Evolutionary conservation across 1,140 invertebrate species (phyloP), one percentile per base, ranked within the genome.

Genomic region (Drosophila kurseongensis): DNA sequence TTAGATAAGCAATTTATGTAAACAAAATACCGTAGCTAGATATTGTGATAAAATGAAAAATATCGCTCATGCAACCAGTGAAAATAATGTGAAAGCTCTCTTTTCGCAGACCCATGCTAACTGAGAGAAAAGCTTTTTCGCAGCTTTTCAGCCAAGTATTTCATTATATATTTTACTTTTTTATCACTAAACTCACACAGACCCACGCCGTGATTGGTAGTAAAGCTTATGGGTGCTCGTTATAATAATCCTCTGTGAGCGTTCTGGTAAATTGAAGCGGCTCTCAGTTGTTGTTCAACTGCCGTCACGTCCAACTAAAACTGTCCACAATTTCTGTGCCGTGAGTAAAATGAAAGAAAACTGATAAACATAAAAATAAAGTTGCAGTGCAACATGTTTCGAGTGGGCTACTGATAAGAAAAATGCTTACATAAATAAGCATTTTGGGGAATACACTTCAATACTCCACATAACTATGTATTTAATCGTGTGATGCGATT

Each of bases 221-320:
- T 16, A 55, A 56, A n/a, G 14, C 45, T 55, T 27, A 42, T 55
- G 47, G 32, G 13, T 56, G 36, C 45, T 45, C 54, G 29, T 23
- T 41, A 47, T 58, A 63, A 75, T 83, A 83, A 84, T 73, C 60
- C 42, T 32, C 36, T 8, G 56, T 45, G 76, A 80, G 62, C 55
- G 50, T 29, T 45, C 66, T 65, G 55, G 65, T 62, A 41, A 80
- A 84, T 65, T 55, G 41, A 45, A 75, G 38, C 56, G 60, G 32
- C 50, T 57, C 63, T 88, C 83, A 86, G 83, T 86, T 83, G 67
- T 69, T 59, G 66, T 79, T 59, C 75, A 77, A 88, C 75, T 80
- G 79, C 69, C 78, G 71, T 75, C 60, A 76, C 75, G 83, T 73
- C 57, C 75, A 67, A 83, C 47, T 50, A 86, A 62, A 86, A 47